Percentiles rank a stretch among this genome's conserved stretches.
Evolutionary conservation across 1,140 invertebrate genomes (phyloP).

Genomic region (Fopius arisanus): DNA sequence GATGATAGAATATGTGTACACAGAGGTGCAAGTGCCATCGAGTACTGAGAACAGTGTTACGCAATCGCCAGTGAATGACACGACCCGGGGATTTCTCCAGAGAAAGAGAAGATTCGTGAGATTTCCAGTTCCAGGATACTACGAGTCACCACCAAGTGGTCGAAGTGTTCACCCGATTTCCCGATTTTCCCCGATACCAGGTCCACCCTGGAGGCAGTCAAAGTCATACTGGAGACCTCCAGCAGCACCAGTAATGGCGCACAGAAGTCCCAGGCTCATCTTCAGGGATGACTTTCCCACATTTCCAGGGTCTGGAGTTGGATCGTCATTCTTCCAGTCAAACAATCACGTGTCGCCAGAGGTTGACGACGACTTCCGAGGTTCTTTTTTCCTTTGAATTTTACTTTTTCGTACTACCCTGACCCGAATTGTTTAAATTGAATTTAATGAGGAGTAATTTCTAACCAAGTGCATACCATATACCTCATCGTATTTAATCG

Average conservation of each 20-base stretch:
- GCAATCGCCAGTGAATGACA: background rate
- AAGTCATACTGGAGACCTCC: conserved; percentile 55
- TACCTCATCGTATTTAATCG: background rate
- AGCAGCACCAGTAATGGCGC: conserved; percentile 62
- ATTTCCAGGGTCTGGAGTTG: conserved; percentile 42
- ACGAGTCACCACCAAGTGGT: conserved; percentile 22
- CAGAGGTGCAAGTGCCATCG: conserved; percentile 35
- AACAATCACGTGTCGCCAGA: conserved; percentile 59
- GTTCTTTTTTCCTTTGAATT: conserved; percentile 42
- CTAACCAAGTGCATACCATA: background rate
- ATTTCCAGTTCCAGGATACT: conserved; percentile 36
- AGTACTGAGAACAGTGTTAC: conserved; percentile 12
- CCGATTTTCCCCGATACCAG: conserved; percentile 40
- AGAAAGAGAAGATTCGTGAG: conserved; percentile 50
- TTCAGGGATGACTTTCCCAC: conserved; percentile 63
- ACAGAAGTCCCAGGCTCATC: conserved; percentile 64
- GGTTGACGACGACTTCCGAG: conserved; percentile 59
- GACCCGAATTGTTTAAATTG: background rate
- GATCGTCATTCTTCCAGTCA: conserved; percentile 56
- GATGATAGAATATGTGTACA: conserved; percentile 21
- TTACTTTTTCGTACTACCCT: background rate
- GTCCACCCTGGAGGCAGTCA: conserved; percentile 52
- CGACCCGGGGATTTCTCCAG: background rate
- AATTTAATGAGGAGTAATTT: conserved; percentile 14
- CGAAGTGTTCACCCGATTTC: conserved; percentile 42